A percentile compares a stretch with the other conserved stretches of the same genome.
phyloP scores from a whole-genome alignment of 2,113 vertebrate species.

The Hemiscyllium ocellatum region DNA sequence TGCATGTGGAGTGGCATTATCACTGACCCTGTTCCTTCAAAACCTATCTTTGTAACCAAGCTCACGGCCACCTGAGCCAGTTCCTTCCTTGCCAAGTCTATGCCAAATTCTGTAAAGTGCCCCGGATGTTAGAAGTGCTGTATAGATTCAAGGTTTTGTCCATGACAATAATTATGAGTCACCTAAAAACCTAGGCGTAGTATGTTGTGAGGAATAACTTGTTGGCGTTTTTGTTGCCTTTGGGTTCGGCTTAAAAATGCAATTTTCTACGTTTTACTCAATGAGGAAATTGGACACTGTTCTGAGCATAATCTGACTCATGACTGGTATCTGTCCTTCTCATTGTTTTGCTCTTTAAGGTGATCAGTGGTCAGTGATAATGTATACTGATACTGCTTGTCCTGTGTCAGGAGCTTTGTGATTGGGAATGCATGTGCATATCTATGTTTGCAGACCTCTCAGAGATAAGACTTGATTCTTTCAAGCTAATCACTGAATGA shows the following conservation, averaged over 20 bases:
- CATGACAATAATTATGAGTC: neutral
- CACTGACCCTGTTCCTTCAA: neutral
- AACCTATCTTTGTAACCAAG: neutral
- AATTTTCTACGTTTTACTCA: neutral
- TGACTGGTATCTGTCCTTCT: neutral
- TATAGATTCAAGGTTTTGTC: neutral
- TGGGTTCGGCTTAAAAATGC: neutral
- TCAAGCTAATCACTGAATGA: neutral
- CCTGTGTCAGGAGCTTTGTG: neutral
- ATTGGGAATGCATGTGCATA: neutral
- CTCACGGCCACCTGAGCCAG: neutral
- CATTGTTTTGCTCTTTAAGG: neutral
- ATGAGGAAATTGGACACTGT: neutral
- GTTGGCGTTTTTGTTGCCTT: neutral
- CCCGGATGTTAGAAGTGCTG: neutral
- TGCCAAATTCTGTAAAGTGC: neutral
- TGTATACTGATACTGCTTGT: neutral
- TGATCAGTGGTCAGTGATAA: constrained; percentile 1
- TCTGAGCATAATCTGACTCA: neutral
- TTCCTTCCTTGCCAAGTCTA: neutral
- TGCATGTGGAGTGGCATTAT: neutral
- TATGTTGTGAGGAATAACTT: no score
- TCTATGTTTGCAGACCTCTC: neutral
- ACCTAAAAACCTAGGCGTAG: neutral
- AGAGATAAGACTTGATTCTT: neutral